Conservation (phyloP, 2,113 vertebrate species). For the Fregata magnificens region DNA sequence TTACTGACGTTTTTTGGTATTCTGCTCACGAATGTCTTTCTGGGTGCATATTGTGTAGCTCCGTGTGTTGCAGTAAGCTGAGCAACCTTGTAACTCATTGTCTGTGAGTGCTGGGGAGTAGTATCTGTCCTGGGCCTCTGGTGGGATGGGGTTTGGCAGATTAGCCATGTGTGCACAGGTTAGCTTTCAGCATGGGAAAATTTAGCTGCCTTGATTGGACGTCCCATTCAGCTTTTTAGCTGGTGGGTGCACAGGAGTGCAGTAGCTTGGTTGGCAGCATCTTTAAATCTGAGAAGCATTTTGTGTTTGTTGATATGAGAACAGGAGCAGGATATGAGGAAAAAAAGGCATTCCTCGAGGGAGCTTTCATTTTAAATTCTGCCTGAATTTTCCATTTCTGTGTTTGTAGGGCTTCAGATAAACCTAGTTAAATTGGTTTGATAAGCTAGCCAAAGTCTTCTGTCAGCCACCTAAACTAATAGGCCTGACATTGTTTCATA, state of each 20-base stretch:
- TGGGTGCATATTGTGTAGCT: background rate
- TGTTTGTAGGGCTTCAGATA: background rate
- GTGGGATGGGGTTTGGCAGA: background rate
- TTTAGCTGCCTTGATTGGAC: background rate
- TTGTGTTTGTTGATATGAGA: background rate
- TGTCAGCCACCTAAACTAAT: background rate
- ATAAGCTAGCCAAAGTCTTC: background rate
- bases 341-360: background rate
- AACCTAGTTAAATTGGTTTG: background rate
- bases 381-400: background rate
- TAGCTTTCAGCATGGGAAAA: background rate
- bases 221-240: background rate
- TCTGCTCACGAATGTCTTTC: background rate
- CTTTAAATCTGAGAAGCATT: background rate
- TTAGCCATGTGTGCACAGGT: background rate
- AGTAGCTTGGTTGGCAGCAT: background rate
- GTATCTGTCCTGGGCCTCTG: background rate
- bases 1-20: background rate
- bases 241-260: background rate
- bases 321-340: background rate
- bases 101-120: background rate
- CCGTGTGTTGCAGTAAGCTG: background rate
- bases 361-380: background rate
- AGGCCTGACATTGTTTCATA: background rate
- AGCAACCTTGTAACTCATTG: background rate